Percentiles rank a stretch among this genome's conserved stretches.
These are phyloP conservation scores for Calycopis cecrops DNA, from an alignment of 1,140 invertebrate genomes.

Conservation along the genomic window DNA sequence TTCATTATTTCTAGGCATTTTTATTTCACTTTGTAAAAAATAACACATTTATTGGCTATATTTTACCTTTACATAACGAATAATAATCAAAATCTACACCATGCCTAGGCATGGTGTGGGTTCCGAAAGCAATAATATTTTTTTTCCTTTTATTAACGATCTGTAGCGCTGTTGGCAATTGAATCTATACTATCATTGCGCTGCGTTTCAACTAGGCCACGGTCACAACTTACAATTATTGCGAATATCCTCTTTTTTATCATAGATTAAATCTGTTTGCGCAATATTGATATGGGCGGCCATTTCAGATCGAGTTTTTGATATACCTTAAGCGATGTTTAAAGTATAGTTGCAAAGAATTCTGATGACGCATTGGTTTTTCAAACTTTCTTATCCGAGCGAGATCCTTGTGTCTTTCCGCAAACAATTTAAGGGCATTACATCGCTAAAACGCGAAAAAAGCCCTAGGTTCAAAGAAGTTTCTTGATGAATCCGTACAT, in stretches of 20 bases:
- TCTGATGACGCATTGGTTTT: slow-evolving; percentile 26
- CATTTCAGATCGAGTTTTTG: no score
- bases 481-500: no score
- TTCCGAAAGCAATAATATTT: background rate
- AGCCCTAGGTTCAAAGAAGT: no score
- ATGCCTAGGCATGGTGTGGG: no score
- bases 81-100: no score
- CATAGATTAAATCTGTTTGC: slow-evolving; percentile 6
- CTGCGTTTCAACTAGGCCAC: slow-evolving; percentile 2
- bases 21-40: no score
- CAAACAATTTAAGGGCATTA: slow-evolving; percentile 9
- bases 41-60: no score
- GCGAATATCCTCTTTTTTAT: slow-evolving; percentile 11
- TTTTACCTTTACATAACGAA: no score
- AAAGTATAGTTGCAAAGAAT: background rate
- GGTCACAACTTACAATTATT: slow-evolving; percentile 5
- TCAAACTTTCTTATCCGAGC: slow-evolving; percentile 24
- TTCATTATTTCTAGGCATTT: no score
- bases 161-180: slow-evolving; percentile 4
- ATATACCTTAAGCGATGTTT: background rate
- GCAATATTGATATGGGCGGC: slow-evolving; percentile 7
- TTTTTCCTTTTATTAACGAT: background rate
- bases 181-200: slow-evolving; percentile 6
- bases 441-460: no score
- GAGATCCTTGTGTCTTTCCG: slow-evolving; percentile 5